A percentile compares a stretch with the other conserved stretches of the same genome.
Evolutionary conservation across 2,113 vertebrate genomes (phyloP).

Genomic region (Heterochromis multidens): DNA sequence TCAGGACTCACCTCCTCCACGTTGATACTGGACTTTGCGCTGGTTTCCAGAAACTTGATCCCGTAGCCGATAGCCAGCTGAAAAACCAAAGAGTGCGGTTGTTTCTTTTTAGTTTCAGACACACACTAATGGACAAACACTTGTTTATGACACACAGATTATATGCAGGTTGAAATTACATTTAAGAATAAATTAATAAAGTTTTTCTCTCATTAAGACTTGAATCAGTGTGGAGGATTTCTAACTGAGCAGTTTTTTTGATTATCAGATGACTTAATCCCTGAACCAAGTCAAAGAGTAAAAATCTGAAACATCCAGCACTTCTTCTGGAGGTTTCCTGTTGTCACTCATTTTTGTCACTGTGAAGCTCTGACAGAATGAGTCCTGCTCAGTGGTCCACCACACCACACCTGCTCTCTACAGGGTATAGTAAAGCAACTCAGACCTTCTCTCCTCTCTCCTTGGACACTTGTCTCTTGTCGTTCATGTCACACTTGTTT

Average conservation of each 20-base stretch:
- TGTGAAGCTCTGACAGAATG: neutral
- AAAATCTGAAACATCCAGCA: neutral
- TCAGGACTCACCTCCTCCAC: constrained; percentile 88
- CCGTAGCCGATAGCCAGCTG: constrained; percentile 96
- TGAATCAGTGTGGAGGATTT: neutral
- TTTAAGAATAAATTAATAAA: neutral
- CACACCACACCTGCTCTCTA: neutral
- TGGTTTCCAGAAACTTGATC: constrained; percentile 97
- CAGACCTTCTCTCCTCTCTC: constrained; percentile 87
- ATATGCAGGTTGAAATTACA: rapidly evolving
- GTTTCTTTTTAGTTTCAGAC: neutral
- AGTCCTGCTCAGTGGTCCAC: neutral
- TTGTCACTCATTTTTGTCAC: neutral
- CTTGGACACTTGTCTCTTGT: constrained; percentile 94
- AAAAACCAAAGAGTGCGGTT: neutral
- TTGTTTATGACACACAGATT: neutral
- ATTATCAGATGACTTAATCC: neutral
- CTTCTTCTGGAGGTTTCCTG: neutral
- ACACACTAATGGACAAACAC: no score
- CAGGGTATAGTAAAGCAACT: neutral
- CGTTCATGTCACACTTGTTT: constrained; percentile 98
- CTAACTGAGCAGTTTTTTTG: neutral
- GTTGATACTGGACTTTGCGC: constrained; percentile 93
- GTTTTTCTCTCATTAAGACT: rapidly evolving
- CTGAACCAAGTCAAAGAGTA: neutral